These are phyloP conservation scores for Fregetta grallaria DNA, from an alignment of 2,113 vertebrate species.

Conservation along the genomic window DNA sequence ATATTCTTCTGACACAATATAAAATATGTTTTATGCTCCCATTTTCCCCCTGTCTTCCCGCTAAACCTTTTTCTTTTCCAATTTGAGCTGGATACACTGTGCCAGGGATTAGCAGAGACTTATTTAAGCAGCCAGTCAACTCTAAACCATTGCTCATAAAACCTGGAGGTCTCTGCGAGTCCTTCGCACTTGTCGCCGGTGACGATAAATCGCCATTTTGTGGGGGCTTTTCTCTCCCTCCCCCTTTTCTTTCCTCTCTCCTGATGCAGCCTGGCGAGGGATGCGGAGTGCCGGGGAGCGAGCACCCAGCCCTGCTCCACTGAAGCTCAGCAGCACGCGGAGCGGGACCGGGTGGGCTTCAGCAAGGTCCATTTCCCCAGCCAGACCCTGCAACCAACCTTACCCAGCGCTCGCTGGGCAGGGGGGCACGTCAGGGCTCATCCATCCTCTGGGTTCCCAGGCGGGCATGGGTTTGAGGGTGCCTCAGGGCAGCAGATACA, in stretches of 20 bases:
- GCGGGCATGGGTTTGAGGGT: too few species aligned
- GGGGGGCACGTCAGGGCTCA: background rate
- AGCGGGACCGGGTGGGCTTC: fast-evolving
- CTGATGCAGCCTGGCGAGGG: background rate
- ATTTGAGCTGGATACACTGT: background rate
- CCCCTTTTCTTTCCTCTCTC: background rate
- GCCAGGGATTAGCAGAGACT: slow-evolving; percentile 25
- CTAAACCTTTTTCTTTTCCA: slow-evolving; percentile 28
- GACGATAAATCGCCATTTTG: background rate
- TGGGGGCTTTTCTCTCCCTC: background rate
- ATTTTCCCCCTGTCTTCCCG: slow-evolving; percentile 5
- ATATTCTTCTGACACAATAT: background rate
- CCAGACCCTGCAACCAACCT: background rate
- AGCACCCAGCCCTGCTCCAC: background rate
- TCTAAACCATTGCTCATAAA: slow-evolving; percentile 8
- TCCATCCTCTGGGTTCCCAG: background rate
- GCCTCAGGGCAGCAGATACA: background rate
- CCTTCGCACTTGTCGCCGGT: background rate
- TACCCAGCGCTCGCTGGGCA: background rate
- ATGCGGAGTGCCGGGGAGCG: fast-evolving
- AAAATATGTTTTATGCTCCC: slow-evolving; percentile 39
- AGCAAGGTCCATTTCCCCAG: background rate
- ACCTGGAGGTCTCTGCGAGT: background rate
- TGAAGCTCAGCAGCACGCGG: fast-evolving
- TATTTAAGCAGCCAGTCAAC: slow-evolving; percentile 44